Evolutionary conservation across 2,888 invertebrate genomes (phyloP).

Genomic region (Drosophila conformis): DNA sequence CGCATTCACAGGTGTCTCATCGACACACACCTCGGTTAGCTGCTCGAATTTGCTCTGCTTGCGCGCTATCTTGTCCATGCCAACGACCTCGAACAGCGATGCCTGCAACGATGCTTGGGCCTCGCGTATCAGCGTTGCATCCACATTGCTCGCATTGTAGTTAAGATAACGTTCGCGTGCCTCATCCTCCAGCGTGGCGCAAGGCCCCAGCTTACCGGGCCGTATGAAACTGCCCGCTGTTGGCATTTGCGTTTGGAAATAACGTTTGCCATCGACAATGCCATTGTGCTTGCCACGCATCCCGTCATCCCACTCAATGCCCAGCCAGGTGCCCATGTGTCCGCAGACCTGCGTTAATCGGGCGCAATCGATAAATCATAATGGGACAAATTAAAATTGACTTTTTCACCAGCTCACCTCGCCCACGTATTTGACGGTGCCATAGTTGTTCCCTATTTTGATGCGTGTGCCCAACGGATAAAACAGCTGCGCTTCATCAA

Average conservation of each 20-base stretch:
- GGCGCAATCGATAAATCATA: background rate
- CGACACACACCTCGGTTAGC: constrained; percentile 82
- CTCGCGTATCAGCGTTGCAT: constrained; percentile 87
- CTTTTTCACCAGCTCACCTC: constrained; percentile 83
- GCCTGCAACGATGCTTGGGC: constrained; percentile 91
- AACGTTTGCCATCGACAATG: constrained; percentile 90
- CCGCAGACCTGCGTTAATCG: constrained; percentile 86
- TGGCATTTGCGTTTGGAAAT: constrained; percentile 92
- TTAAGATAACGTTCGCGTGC: constrained; percentile 88
- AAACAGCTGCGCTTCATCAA: constrained; percentile 83
- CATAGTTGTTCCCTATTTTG: constrained; percentile 84
- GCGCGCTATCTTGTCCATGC: constrained; percentile 92
- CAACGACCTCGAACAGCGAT: constrained; percentile 94
- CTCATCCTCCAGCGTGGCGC: constrained; percentile 90
- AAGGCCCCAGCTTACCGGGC: constrained; percentile 91
- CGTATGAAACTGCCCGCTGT: constrained; percentile 95
- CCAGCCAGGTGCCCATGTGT: constrained; percentile 92
- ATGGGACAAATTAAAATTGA: background rate
- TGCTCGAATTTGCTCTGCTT: constrained; percentile 86
- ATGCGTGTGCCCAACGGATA: constrained; percentile 84
- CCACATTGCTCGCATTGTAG: constrained; percentile 85
- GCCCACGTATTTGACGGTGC: constrained; percentile 92
- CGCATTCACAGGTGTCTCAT: constrained; percentile 86
- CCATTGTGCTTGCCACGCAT: constrained; percentile 97
- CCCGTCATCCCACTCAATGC: constrained; percentile 98